Evolutionary conservation across 2,113 vertebrate species (phyloP), one percentile per base, ranked within the genome.

Genomic region (Gallinago jamesoni): DNA sequence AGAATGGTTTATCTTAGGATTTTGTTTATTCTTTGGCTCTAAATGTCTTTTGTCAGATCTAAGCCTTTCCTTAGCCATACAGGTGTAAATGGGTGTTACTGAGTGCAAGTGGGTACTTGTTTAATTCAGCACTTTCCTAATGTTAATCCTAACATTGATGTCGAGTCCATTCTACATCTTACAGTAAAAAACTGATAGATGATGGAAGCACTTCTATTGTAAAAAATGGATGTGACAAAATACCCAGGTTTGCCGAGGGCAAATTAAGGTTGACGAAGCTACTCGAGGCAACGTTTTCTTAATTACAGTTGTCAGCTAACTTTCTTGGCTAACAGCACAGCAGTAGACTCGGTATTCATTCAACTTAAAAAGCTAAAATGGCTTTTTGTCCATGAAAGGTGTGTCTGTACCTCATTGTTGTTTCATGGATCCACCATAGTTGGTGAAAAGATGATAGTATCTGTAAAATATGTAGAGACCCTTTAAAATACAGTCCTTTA

Each of bases 251-350:
- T 96, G 92, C 90, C 18, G 2, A 72, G 64, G 90, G 90, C 94
- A 95, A 86, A 93, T 90, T 85, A 63, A 89, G 90, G 76, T 83
- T 90, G 84, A 95, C 23, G 18, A 94, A 94, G 56, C 64, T 96
- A 69, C 69, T 89, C 13, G 77, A 94, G 88, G 39, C 72, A 87
- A 37, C 92, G 30, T 95, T 96, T 96, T 94, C 82, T 75, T 97
- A 97, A 94, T 97, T 96, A 93, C 25, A 60, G 47, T 79, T 97
- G 94, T 97, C 96, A 96, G 77, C 66, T 90, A 90, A 95, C 62
- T 95, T 92, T 96, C 67, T 96, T 95, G 56, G 69, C 91, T 90
- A 79, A 59, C n/a, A 10, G 73, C 85, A 93, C 89, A 84, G 68
- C 84, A 93, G 72, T 68, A 87, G 66, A 52, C 27, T 88, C 2